Conservation (phyloP, 2,113 vertebrate species). For the Lepisosteus oculatus region DNA sequence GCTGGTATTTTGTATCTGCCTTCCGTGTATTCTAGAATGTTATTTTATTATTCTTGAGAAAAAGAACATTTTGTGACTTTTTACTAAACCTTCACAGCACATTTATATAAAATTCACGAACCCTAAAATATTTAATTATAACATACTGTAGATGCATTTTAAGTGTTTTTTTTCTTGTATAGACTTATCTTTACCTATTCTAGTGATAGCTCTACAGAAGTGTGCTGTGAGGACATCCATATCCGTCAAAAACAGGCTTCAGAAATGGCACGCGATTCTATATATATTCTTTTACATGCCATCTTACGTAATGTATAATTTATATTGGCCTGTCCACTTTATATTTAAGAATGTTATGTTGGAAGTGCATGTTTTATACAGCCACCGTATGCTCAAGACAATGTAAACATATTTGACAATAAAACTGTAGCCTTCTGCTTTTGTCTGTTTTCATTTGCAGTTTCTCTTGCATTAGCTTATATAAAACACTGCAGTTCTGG, state of each 20-base stretch:
- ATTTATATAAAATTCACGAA: slow-evolving; percentile 48
- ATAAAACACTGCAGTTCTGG: too few species aligned
- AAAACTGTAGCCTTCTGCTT: slow-evolving; percentile 69
- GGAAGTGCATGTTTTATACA: slow-evolving; percentile 82
- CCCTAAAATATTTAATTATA: slow-evolving; percentile 63
- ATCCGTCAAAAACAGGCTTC: slow-evolving; percentile 56
- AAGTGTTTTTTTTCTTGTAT: slow-evolving; percentile 63
- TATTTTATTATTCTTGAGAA: slow-evolving; percentile 58
- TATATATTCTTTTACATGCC: slow-evolving; percentile 73
- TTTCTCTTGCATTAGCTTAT: slow-evolving; percentile 30
- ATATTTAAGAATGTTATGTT: slow-evolving; percentile 77
- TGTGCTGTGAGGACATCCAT: slow-evolving; percentile 61
- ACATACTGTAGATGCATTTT: slow-evolving; percentile 77
- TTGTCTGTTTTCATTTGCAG: slow-evolving; percentile 17
- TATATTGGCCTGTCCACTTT: slow-evolving; percentile 80
- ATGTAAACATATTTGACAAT: slow-evolving; percentile 77
- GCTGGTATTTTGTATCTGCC: slow-evolving; percentile 64
- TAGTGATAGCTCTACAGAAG: slow-evolving; percentile 40
- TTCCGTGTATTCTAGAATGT: slow-evolving; percentile 48
- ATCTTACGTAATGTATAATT: slow-evolving; percentile 78
- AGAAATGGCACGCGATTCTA: slow-evolving; percentile 57
- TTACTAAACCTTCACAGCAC: slow-evolving; percentile 53
- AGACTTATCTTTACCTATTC: slow-evolving; percentile 57
- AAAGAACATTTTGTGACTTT: slow-evolving; percentile 21
- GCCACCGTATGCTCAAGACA: slow-evolving; percentile 69